phyloP scores from a whole-genome alignment of 2,797 vertebrate genomes.

The Artibeus jamaicensis region DNA sequence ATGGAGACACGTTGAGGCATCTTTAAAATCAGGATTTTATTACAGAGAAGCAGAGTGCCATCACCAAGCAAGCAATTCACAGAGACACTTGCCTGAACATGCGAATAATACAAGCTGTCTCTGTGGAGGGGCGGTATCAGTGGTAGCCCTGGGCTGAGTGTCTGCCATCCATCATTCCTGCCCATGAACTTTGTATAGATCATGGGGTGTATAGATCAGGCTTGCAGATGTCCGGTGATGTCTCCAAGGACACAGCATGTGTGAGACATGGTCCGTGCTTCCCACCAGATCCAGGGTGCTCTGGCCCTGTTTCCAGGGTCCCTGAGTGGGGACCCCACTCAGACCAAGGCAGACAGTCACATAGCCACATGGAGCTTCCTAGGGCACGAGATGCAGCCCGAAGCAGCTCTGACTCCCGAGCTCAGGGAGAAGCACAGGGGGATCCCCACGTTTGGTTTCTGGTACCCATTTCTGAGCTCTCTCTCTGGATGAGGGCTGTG shows the following conservation, averaged over 20 bases:
- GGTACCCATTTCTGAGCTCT: neutral
- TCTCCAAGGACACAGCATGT: neutral
- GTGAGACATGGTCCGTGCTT: rapidly evolving
- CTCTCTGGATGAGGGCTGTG: neutral
- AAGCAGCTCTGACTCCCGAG: neutral
- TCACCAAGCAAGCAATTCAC: conserved; percentile 45
- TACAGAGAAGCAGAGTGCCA: conserved; percentile 49
- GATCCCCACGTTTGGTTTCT: neutral
- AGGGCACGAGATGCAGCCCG: neutral
- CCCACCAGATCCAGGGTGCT: neutral
- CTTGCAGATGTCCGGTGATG: neutral
- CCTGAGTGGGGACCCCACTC: rapidly evolving
- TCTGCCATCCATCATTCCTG: neutral
- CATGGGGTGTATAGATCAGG: neutral
- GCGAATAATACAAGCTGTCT: neutral
- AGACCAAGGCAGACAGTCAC: neutral
- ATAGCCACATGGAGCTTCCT: neutral
- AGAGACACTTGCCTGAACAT: conserved; percentile 40
- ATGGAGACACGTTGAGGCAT: neutral
- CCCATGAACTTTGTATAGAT: neutral
- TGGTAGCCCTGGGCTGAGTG: neutral
- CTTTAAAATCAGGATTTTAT: conserved; percentile 68
- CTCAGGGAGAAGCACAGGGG: neutral
- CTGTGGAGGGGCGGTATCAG: neutral
- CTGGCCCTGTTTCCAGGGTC: neutral